These are phyloP conservation scores for Paramacrobiotus metropolitanus DNA, from an alignment of 1,140 invertebrate genomes.

Conservation along the genomic window DNA sequence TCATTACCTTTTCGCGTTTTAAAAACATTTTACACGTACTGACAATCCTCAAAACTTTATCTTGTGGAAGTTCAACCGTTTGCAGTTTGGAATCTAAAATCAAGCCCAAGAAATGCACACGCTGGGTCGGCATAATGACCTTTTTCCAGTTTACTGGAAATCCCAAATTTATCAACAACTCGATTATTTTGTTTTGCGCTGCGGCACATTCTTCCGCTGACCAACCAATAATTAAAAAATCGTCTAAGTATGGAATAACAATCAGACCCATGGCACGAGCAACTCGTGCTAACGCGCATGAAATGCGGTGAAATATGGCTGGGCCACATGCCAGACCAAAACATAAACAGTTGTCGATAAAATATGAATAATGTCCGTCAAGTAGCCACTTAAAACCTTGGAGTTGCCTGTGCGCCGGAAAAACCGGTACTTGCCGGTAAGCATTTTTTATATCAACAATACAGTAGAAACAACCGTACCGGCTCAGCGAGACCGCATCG, in stretches of 20 bases:
- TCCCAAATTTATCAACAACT: background rate
- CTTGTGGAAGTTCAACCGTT: background rate
- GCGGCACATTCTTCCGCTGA: background rate
- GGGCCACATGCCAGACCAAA: too few relatives aligned
- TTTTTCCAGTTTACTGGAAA: background rate
- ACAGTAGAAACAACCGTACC: too few relatives aligned
- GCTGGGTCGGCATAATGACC: background rate
- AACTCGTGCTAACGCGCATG: too few relatives aligned
- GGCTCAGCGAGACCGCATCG: too few relatives aligned
- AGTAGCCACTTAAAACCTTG: too few relatives aligned
- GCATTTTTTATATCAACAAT: too few relatives aligned
- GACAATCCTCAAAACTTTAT: background rate
- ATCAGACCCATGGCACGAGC: too few relatives aligned
- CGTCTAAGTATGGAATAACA: background rate
- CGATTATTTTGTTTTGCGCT: background rate
- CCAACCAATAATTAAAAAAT: background rate
- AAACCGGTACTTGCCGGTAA: too few relatives aligned
- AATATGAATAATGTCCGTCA: too few relatives aligned
- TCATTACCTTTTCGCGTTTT: background rate
- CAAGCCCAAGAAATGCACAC: background rate
- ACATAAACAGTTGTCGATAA: too few relatives aligned
- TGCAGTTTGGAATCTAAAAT: background rate
- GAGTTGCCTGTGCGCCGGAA: too few relatives aligned
- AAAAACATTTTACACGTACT: background rate
- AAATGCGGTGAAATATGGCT: too few relatives aligned